Evolutionary conservation across 2,888 invertebrate genomes (phyloP), one percentile per base, ranked within the genome.

Genomic region (Chirona hameri): DNA sequence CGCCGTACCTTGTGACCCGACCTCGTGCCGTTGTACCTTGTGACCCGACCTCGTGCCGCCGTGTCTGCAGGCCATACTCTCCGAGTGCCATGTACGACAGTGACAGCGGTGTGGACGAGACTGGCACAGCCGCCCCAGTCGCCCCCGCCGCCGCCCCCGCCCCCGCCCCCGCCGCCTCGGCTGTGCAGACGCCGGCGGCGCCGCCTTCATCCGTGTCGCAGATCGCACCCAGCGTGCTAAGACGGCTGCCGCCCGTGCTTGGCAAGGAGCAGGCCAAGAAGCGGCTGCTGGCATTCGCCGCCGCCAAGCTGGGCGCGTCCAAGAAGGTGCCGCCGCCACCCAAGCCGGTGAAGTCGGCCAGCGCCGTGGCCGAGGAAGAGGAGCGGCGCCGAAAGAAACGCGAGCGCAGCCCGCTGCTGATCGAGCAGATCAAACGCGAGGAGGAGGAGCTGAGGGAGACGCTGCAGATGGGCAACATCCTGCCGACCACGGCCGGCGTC

Each of bases 211-310:
- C 76, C 39, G 76, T 76, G 39, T 76, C 76, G 39, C 76, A 76
- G 76, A n/a, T 76, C 27, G n/a, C 76, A 7, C 27, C 82, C 69
- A 24, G 4, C 29, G 31, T 52, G 46, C 39, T 76, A 39, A 81
- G 60, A 46, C 60, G 83, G 60, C 82, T 82, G 31, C 83, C 82
- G 21, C 83, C 85, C 24, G 87, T 88, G 10, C 85, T 88, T 27
- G 88, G 88, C 5, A 88, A 87, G 85, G 87, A 86, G 31, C 87
- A 87, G 82, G 89, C 89, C 12, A 89, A 88, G 84, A 89, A 89
- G 84, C 85, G 89, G 39, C 86, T 89, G 7, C 86, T 88, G 81
- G 88, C 89, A n/a, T 89, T 89, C 72, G 83, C 85, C 1, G 83
- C 79, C 12, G 52, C 52, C 10, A 21, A n/a, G 15, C 72, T 18